A percentile compares a stretch with the other conserved stretches of the same genome.
Conservation (phyloP, 2,797 vertebrate species). For the Enteromius argenteus region DNA sequence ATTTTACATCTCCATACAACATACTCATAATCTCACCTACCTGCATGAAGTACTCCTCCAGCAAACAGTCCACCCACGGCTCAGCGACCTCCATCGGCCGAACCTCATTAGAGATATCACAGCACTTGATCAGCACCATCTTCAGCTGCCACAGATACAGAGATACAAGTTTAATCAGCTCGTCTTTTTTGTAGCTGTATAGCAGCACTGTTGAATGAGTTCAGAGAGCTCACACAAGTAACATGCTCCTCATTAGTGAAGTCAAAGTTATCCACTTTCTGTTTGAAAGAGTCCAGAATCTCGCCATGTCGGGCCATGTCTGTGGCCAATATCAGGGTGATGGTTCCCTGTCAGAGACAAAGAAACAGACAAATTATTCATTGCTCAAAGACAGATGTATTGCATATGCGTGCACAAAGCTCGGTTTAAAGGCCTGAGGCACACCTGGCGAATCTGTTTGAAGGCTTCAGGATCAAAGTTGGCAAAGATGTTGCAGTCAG, state of each 20-base stretch:
- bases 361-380: background rate
- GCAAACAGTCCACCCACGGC: conserved; percentile 92
- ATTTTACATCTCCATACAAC: background rate
- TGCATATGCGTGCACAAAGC: background rate
- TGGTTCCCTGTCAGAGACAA: conserved; percentile 82
- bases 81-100: conserved; percentile 90
- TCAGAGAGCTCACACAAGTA: conserved; percentile 81
- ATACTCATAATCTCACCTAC: conserved; percentile 65
- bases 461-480: conserved; percentile 85
- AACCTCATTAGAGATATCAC: conserved; percentile 94
- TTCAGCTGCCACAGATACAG: conserved; percentile 79
- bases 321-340: conserved; percentile 91
- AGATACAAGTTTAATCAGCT: background rate
- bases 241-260: conserved; percentile 88
- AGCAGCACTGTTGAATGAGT: background rate
- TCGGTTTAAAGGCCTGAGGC: background rate
- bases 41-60: conserved; percentile 97
- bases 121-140: conserved; percentile 95
- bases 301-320: conserved; percentile 94
- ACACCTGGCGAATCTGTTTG: conserved; percentile 91
- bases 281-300: conserved; percentile 92
- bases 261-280: conserved; percentile 88
- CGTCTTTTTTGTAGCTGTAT: background rate
- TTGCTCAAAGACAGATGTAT: background rate
- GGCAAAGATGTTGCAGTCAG: conserved; percentile 92